These are phyloP conservation scores for Drosophila cyrtoloma DNA, from an alignment of 2,888 invertebrate genomes.

Conservation along the genomic window DNA sequence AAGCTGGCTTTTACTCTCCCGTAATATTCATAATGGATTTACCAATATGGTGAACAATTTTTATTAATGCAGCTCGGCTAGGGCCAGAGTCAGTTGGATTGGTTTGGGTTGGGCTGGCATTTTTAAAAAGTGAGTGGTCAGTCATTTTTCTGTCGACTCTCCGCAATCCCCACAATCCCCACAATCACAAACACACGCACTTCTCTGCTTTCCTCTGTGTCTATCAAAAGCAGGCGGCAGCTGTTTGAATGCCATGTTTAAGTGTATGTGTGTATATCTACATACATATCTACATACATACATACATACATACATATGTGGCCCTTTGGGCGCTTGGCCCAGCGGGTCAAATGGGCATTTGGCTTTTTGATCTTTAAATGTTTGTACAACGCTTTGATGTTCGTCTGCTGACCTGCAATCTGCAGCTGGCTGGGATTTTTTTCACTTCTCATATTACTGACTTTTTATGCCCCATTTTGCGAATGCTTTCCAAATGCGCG, in stretches of 20 bases:
- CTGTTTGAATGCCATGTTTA: slow-evolving; percentile 28
- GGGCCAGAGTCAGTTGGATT: slow-evolving; percentile 6
- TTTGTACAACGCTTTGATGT: slow-evolving; percentile 78
- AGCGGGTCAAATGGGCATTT: slow-evolving; percentile 75
- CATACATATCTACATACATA: slow-evolving; percentile 12
- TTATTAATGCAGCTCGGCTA: slow-evolving; percentile 77
- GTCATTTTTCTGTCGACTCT: slow-evolving; percentile 46
- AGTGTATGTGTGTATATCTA: slow-evolving; percentile 11
- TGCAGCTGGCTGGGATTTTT: slow-evolving; percentile 36
- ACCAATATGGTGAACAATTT: slow-evolving; percentile 84
- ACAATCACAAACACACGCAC: background rate
- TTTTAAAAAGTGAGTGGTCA: slow-evolving; percentile 58
- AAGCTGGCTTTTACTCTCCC: slow-evolving; percentile 65
- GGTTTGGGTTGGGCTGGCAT: background rate
- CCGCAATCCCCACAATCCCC: slow-evolving; percentile 9
- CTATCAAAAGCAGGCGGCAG: slow-evolving; percentile 45
- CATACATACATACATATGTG: slow-evolving; percentile 21
- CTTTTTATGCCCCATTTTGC: slow-evolving; percentile 29
- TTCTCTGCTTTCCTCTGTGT: slow-evolving; percentile 22
- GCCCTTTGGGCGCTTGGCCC: slow-evolving; percentile 43
- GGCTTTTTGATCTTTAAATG: slow-evolving; percentile 81
- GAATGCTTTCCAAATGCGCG: background rate
- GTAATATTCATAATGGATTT: slow-evolving; percentile 85
- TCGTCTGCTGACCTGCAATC: slow-evolving; percentile 58
- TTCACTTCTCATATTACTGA: slow-evolving; percentile 24